phyloP scores from a whole-genome alignment of 2,888 invertebrate species.

The Girardia tigrina region DNA sequence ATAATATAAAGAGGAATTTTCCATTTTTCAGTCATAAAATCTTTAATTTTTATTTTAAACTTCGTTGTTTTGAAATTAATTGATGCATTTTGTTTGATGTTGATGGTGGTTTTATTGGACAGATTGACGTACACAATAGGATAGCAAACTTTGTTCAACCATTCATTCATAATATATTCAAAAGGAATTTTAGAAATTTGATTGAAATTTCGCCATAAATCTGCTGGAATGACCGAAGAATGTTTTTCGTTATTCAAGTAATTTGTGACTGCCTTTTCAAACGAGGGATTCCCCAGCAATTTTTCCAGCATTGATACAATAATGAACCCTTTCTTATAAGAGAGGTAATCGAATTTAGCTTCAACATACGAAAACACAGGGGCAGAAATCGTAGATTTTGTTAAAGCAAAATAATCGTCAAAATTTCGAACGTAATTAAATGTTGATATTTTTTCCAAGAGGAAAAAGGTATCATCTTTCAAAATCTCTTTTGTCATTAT shows the following conservation, averaged over 20 bases:
- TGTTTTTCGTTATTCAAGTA: neutral
- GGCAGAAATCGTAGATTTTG: neutral
- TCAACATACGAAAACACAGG: neutral
- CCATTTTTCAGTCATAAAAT: neutral
- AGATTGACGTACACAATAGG: neutral
- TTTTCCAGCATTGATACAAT: neutral
- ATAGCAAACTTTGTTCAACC: constrained; percentile 9
- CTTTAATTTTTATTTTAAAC: neutral
- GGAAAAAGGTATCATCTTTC: neutral
- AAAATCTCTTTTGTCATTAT: neutral
- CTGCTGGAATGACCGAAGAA: neutral
- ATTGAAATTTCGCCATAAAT: neutral
- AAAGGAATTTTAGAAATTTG: neutral
- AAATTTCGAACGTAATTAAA: neutral
- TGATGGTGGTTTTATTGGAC: neutral
- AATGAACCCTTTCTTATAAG: neutral
- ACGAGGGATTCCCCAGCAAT: neutral
- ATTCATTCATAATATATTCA: neutral
- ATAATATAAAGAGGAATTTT: neutral
- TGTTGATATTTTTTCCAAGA: neutral
- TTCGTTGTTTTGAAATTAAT: neutral
- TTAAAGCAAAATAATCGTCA: neutral
- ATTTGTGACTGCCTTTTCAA: neutral
- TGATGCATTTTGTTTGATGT: neutral
- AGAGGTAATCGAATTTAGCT: neutral